Evolutionary conservation across 2,113 vertebrate genomes (phyloP), one percentile per base, ranked within the genome.

Genomic region (Hucho hucho): DNA sequence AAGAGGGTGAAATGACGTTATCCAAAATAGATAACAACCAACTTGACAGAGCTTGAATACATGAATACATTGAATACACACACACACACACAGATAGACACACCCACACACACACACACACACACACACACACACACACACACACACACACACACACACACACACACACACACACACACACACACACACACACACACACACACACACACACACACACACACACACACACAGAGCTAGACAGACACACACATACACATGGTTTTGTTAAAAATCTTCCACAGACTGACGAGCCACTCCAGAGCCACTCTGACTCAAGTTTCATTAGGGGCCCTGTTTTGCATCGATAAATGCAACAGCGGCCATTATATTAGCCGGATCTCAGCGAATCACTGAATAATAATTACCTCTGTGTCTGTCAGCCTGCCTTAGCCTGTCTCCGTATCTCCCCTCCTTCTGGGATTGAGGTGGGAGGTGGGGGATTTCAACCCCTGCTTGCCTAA

Each of bases 241-340:
- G 5, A 46, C 59, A 4, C 64, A 46, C 46, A 16, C 43, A 20
- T 4, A 24, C 64, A 32, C 68, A 46, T 22, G n/a, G 70, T 37
- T 64, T 77, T 58, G 24, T n/a, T 24, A 24, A 20, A 32, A 16
- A 46, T 13, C 14, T 13, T 16, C 64, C 53, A 67, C 75, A 64
- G 71, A 83, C 80, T 53, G 49, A 53, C 49, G 76, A 74, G 76
- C 79, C 69, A 56, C 76, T 84, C 63, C 56, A 72, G 83, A 72
- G 66, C 75, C 69, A 68, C 81, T 84, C 72, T 74, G 72, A 78
- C 78, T 87, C 32, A 70, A 79, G 84, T 76, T 89, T 89, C 85
- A 88, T 90, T 90, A 87, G 71, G 18, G 22, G 67, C 59, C 46
- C 84, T 90, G 89, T 73, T 88, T 84, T 58, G 83, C 76, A 79